Evolutionary conservation across 1,140 invertebrate species (phyloP), one percentile per base, ranked within the genome.

Genomic region (Pantala flavescens): DNA sequence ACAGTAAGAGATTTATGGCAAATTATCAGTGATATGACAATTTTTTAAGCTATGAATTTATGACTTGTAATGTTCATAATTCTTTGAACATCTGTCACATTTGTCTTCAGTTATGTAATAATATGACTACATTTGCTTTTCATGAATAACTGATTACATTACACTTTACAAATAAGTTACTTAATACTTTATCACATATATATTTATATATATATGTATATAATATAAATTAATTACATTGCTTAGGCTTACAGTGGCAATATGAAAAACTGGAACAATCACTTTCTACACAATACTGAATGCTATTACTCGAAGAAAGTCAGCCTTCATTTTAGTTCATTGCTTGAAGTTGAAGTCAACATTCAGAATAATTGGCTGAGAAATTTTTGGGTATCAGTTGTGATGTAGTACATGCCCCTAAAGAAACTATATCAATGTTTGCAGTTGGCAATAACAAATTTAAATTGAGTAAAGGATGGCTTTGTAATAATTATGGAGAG

Each of bases 191-290:
- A 3, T 63, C 49, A n/a, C n/a, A n/a, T n/a, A n/a, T n/a, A n/a
- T n/a, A n/a, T 63, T 63, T 63, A 63, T n/a, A n/a, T n/a, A n/a
- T n/a, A 63, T 63, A 63, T 63, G 9, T 36, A 63, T 63, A 63
- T 63, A 63, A 63, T 63, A 63, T 63, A 63, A 63, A 63, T 63
- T 63, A 63, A 63, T 63, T 63, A 63, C 49, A 63, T 63, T 63
- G 49, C 49, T 63, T 63, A 63, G 14, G 14, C 49, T 63, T 63
- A 63, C 12, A 21, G n/a, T 63, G 49, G 49, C 12, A 63, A 63
- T 19, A 7, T 16, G 49, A 63, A 63, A 63, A 63, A 63, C 12
- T 63, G 49, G 49, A 63, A 63, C 12, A 63, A 63, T 63, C 12
- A 7, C 49, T 63, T 63, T 63, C 49, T 63, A 63, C 49, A 63